phyloP scores from a whole-genome alignment of 1,140 invertebrate genomes.

The Drosophila rhopaloa region DNA sequence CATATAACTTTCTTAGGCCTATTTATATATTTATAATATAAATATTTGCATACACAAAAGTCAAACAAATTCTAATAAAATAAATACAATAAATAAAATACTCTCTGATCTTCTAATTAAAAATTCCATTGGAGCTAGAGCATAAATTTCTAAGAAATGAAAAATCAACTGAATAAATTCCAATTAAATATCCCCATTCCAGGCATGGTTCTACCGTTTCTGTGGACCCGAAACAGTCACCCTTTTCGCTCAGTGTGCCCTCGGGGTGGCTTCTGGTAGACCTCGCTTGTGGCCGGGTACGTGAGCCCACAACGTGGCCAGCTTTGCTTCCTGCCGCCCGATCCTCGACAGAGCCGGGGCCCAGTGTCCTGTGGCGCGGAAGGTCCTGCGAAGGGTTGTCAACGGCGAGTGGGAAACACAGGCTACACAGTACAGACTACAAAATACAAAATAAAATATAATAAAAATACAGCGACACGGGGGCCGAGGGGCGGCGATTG shows the following conservation, averaged over 20 bases:
- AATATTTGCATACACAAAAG: too few relatives aligned
- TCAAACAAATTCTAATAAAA: too few relatives aligned
- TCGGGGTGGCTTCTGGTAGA: constrained; percentile 78
- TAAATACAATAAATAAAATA: too few relatives aligned
- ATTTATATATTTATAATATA: too few relatives aligned
- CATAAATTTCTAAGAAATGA: too few relatives aligned
- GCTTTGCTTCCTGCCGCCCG: constrained; percentile 73
- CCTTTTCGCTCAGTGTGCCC: constrained; percentile 30
- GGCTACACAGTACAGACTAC: constrained; percentile 13
- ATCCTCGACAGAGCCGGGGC: constrained; percentile 37
- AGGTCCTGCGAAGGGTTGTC: constrained; percentile 67
- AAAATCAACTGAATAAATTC: too few relatives aligned
- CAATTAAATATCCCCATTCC: too few relatives aligned
- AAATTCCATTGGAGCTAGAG: too few relatives aligned
- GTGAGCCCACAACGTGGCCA: constrained; percentile 79
- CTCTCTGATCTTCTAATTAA: too few relatives aligned
- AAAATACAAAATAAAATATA: constrained; percentile 18
- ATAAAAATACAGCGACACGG: background rate
- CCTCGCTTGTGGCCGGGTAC: constrained; percentile 78
- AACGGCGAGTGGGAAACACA: constrained; percentile 16
- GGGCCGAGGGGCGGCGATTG: constrained; percentile 35
- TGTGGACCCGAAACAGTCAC: background rate
- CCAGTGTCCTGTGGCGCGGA: constrained; percentile 59
- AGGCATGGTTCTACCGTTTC: too few relatives aligned
- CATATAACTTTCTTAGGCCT: too few relatives aligned